phyloP scores from a whole-genome alignment of 2,888 invertebrate species.

The Rhingia campestris region DNA sequence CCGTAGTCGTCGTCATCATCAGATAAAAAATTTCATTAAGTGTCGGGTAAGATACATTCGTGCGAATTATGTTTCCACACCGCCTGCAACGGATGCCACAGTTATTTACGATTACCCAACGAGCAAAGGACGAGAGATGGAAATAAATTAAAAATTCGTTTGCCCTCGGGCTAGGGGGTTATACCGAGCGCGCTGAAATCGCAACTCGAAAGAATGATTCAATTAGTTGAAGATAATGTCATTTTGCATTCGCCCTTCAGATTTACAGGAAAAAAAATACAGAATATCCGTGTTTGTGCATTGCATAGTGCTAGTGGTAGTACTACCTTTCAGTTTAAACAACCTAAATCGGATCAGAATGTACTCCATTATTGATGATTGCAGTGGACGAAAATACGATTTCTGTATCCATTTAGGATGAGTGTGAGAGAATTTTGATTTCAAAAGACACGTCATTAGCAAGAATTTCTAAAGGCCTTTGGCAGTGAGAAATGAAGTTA shows the following conservation, averaged over 20 bases:
- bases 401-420: too few relatives aligned
- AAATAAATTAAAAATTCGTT: slow-evolving; percentile 41
- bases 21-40: slow-evolving; percentile 51
- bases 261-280: background rate
- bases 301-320: background rate
- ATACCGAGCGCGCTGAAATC: slow-evolving; percentile 5
- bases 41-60: slow-evolving; percentile 20
- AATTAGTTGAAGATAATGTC: slow-evolving; percentile 42
- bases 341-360: too few relatives aligned
- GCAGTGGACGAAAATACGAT: too few relatives aligned
- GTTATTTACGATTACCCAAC: slow-evolving; percentile 24
- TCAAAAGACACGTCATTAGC: too few relatives aligned
- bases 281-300: slow-evolving; percentile 2
- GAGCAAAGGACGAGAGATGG: slow-evolving; percentile 14
- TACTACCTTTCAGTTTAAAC: background rate
- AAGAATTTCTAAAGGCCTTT: too few relatives aligned
- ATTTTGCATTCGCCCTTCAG: slow-evolving; percentile 8
- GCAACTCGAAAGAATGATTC: slow-evolving; percentile 25
- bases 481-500: too few relatives aligned
- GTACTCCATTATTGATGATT: too few relatives aligned
- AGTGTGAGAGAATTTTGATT: too few relatives aligned
- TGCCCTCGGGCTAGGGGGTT: background rate
- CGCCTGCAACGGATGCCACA: slow-evolving; percentile 39
- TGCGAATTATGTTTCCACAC: slow-evolving; percentile 12
- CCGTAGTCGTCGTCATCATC: background rate